phyloP scores from a whole-genome alignment of 2,113 vertebrate genomes.

The Rostratula benghalensis region DNA sequence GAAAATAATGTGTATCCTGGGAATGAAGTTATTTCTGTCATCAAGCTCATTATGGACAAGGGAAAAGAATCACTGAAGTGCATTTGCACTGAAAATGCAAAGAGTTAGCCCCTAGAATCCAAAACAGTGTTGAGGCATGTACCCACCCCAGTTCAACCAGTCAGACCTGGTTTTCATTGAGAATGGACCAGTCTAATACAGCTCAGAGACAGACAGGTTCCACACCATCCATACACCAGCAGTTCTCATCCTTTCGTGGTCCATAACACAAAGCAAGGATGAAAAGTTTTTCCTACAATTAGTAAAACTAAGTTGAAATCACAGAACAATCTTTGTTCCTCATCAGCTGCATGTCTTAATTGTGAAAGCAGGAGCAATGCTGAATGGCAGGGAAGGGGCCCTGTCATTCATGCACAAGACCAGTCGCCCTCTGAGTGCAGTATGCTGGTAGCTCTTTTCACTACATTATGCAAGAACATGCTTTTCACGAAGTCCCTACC shows the following conservation, averaged over 20 bases:
- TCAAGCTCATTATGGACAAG: neutral
- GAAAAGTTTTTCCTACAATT: neutral
- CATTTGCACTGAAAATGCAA: neutral
- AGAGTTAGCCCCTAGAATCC: neutral
- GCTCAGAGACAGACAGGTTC: neutral
- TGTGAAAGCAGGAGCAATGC: neutral
- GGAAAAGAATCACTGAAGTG: neutral
- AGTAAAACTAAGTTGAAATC: neutral
- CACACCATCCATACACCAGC: accelerated
- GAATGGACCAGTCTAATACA: neutral
- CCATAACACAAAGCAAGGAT: neutral
- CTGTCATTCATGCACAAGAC: neutral
- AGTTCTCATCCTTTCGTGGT: neutral
- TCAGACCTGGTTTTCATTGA: neutral
- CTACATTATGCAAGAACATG: neutral
- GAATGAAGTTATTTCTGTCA: neutral
- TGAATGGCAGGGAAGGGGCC: neutral
- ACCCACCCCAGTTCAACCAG: accelerated
- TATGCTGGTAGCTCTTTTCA: neutral
- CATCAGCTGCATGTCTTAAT: neutral
- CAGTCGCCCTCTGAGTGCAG: accelerated
- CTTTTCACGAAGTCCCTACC: neutral
- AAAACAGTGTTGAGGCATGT: neutral
- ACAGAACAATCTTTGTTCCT: neutral
- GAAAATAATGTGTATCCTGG: neutral